These are phyloP conservation scores for Heterodera carotae DNA, from an alignment of 1,140 invertebrate species.

Conservation along the genomic window DNA sequence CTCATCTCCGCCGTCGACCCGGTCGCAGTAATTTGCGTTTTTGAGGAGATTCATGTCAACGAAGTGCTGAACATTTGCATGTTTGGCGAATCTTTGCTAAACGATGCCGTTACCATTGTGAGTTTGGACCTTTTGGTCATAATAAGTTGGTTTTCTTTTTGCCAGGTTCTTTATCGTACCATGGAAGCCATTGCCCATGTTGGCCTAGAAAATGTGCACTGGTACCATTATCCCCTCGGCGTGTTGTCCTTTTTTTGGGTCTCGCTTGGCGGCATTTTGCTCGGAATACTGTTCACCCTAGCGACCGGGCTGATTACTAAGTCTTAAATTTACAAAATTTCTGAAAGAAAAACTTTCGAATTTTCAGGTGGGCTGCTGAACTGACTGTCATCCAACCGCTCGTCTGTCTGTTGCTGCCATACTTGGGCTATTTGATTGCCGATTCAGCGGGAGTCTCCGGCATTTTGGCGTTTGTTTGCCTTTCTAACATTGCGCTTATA, in stretches of 20 bases:
- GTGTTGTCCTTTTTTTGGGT: conserved; percentile 85
- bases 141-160: neutral
- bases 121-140: neutral
- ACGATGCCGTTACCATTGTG: conserved; percentile 49
- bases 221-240: conserved; percentile 38
- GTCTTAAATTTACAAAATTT: too few relatives aligned
- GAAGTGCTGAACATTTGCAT: conserved; percentile 96
- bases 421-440: conserved; percentile 43
- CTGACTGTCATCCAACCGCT: conserved; percentile 35
- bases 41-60: conserved; percentile 67
- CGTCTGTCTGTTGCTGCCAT: conserved; percentile 43
- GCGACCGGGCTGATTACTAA: conserved; percentile 70
- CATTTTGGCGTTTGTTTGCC: conserved; percentile 48
- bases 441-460: conserved; percentile 41
- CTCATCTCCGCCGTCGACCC: conserved; percentile 98
- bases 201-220: conserved; percentile 23
- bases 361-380: conserved; percentile 23
- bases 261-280: conserved; percentile 85
- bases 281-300: conserved; percentile 92
- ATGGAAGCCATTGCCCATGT: conserved; percentile 41
- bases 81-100: conserved; percentile 78
- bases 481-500: too few relatives aligned
- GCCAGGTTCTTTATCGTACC: conserved; percentile 48
- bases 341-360: too few relatives aligned
- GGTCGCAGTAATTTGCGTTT: conserved; percentile 66